Conservation (phyloP, 1,140 invertebrate genomes). For the Anoplolepis gracilipes region DNA sequence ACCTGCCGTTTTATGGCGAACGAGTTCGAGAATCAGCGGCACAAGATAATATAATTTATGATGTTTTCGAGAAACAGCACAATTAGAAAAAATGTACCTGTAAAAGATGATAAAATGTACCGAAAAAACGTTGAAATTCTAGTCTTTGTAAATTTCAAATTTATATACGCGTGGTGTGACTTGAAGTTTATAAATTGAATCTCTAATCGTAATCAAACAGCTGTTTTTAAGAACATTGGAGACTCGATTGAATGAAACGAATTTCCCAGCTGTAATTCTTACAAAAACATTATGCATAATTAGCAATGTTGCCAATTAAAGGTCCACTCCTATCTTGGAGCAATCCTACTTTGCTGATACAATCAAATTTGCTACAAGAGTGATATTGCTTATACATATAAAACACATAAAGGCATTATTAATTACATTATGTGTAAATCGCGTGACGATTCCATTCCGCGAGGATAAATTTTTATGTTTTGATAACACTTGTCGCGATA, state of each 20-base stretch:
- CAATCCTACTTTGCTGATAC: background rate
- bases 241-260: background rate
- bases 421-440: background rate
- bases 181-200: background rate
- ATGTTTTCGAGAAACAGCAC: background rate
- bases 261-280: background rate
- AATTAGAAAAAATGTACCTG: background rate
- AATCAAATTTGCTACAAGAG: slow-evolving; percentile 3
- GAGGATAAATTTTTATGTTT: slow-evolving; percentile 45
- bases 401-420: background rate
- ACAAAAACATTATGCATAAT: background rate
- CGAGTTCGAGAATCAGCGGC: background rate
- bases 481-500: background rate
- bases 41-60: background rate
- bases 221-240: background rate
- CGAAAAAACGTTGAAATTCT: background rate
- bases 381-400: slow-evolving; percentile 11
- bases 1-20: slow-evolving; percentile 14
- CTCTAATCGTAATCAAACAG: background rate
- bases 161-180: no score
- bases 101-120: background rate
- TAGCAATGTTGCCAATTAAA: background rate
- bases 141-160: background rate
- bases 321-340: background rate
- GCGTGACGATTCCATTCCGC: background rate